Base-by-base conservation (phyloP, 2,888 invertebrate species). In the Parnassius orleans region DNA sequence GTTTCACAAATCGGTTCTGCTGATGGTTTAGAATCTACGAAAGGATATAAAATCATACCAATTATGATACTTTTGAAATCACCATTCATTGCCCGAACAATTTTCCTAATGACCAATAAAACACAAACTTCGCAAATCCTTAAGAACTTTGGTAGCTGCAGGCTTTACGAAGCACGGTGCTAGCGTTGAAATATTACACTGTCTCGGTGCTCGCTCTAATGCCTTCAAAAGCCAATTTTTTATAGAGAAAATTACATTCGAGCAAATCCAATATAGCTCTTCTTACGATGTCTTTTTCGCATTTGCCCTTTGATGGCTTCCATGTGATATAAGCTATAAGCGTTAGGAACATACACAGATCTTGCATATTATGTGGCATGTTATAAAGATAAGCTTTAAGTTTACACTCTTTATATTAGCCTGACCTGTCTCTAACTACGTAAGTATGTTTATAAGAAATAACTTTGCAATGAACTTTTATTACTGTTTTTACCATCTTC, bases 231-330 rank as follows among this genome's bases (percentile, higher is more conserved):
- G 64, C 65, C 68, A 67, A 67, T 74, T 70, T 70, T 66, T 68
- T 66, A 54, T 69, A 54, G 65, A 56, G 70, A 63, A 69, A 72
- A 74, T 72, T 65, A 70, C 69, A 68, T 72, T 69, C 64, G 59
- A 63, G 56, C 51, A 64, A 66, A 72, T 72, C 67, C 68, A 71
- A 72, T 72, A 68, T 65, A 61, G 63, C 52, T 42, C 46, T 54
- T 57, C 48, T 54, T 47, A 47, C 41, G 47, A 59, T 62, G 46
- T 64, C 64, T 63, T 59, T 33, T 56, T 57, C 15, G 19, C 53
- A 12, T 63, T 41, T 48, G 43, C 43, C 42, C 12, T 3, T 47
- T 3, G 52, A 19, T 53, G 42, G 24, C 48, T 48, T 56, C 41
- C 12, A 14, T 15, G 52, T 19, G 43, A 43, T 57, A 62, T 48